Evolutionary conservation across 2,113 vertebrate genomes (phyloP), one percentile per base, ranked within the genome.

Genomic region (Malurus alboscapulatus): DNA sequence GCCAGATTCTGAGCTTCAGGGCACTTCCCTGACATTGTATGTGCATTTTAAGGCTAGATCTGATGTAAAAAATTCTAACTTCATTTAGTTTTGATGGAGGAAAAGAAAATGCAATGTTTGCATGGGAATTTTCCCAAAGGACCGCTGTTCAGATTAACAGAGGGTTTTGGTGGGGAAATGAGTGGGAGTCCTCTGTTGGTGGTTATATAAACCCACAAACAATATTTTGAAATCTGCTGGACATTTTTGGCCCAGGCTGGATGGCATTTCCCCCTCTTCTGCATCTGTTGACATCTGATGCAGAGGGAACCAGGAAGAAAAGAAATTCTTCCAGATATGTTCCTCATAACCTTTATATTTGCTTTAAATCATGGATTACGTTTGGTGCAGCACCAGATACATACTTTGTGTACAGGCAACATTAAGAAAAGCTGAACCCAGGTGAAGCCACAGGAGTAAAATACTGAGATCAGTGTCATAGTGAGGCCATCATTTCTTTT

Each of bases 401-500:
- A 8, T 45, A 5, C 17, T 73, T 80, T 8, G 6, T 42, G 19
- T 54, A 9, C 11, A 62, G n/a, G 9, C 21, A 54, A 9, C n/a
- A 8, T 22, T n/a, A 66, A 17, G 34, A 71, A 27, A 50, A 44
- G 12, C 5, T 66, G 20, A 71, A 54, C 20, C 36, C 15, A 20
- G n/a, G 2, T 6, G 8, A 66, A 73, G 5, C 38, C 10, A 38
- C 10, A 38, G 38, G 38, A 38, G 38, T 38, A 38, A 38, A 38
- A 38, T 38, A 38, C 38, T 38, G 38, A 32, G 12, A 34, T 47
- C 14, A 30, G 12, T 44, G 34, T 67, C 16, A 2, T 26, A 51
- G 9, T 27, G 4, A 19, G 19, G 47, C 7, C 1, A 0, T 19
- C 1, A 0, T 19, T 9, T 76, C 53, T 85, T 29, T 54, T 4